A percentile compares a stretch with the other conserved stretches of the same genome.
Conservation (phyloP, 2,113 vertebrate species). For the Anarhynchus alexandrinus region DNA sequence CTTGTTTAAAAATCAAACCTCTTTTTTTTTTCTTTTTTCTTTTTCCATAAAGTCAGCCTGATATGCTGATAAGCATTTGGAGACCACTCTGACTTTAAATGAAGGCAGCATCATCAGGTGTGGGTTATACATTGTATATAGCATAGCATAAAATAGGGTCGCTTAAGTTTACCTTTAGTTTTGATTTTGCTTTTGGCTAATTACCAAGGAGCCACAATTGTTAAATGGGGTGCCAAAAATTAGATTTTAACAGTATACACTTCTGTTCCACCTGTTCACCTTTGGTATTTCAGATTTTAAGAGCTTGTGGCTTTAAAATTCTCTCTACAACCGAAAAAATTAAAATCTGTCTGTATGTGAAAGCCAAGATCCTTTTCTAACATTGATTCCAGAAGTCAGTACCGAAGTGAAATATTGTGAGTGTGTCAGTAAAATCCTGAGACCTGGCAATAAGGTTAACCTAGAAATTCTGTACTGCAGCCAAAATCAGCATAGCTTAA, state of each 20-base stretch:
- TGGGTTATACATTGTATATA: no score
- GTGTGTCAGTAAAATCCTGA: background rate
- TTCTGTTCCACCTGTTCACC: background rate
- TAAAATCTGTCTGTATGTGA: background rate
- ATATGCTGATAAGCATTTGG: background rate
- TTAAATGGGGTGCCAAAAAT: background rate
- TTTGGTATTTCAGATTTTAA: background rate
- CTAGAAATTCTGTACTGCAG: background rate
- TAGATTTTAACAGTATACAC: background rate
- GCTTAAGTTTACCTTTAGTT: background rate
- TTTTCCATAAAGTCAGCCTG: background rate
- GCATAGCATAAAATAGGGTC: background rate
- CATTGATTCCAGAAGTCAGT: background rate
- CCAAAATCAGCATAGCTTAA: background rate
- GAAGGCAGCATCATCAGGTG: background rate
- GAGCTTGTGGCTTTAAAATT: background rate
- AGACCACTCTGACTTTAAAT: background rate
- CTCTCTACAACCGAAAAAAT: background rate
- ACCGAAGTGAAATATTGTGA: background rate
- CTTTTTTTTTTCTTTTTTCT: background rate
- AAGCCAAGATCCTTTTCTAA: background rate
- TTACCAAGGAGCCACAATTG: background rate
- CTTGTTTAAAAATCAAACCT: background rate
- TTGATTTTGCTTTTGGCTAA: background rate
- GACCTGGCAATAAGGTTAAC: background rate